Evolutionary conservation across 64 coral and sea anemone species (phyloP).

Genomic region (Pocillopora verrucosa): DNA sequence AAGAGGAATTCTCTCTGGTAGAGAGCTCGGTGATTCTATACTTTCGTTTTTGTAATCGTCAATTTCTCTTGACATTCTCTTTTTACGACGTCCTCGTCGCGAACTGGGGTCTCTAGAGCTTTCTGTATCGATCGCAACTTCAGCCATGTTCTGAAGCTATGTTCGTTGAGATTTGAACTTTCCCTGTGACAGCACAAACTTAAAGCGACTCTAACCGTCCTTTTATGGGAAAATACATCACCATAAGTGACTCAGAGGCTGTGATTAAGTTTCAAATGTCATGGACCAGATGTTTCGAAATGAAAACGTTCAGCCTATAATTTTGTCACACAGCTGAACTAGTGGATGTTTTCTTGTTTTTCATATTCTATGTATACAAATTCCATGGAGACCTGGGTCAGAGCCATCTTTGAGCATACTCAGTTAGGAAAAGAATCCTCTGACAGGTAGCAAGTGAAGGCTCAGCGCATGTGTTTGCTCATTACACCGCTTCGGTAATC

Average conservation of each 20-base stretch:
- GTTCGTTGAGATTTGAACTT: not conserved
- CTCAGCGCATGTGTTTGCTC: conserved; percentile 46
- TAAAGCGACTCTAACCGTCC: not conserved
- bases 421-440: not conserved
- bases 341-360: conserved; percentile 11
- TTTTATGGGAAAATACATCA: not conserved
- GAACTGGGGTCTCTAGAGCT: conserved; percentile 33
- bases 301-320: not conserved
- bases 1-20: conserved; percentile 69
- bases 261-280: not conserved
- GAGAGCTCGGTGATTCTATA: conserved; percentile 63
- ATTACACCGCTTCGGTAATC: conserved; percentile 39
- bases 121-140: not conserved
- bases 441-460: not conserved
- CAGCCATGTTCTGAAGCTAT: conserved; percentile 26
- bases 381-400: not conserved
- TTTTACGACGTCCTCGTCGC: conserved; percentile 72
- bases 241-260: not conserved
- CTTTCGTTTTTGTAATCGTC: conserved; percentile 74
- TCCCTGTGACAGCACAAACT: not conserved
- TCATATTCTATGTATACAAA: not conserved
- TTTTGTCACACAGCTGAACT: not conserved
- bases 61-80: conserved; percentile 76
- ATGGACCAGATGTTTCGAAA: not conserved
- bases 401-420: not conserved